Evolutionary conservation across 64 coral and sea anemone species (phyloP).

Genomic region (Montipora capricornis): DNA sequence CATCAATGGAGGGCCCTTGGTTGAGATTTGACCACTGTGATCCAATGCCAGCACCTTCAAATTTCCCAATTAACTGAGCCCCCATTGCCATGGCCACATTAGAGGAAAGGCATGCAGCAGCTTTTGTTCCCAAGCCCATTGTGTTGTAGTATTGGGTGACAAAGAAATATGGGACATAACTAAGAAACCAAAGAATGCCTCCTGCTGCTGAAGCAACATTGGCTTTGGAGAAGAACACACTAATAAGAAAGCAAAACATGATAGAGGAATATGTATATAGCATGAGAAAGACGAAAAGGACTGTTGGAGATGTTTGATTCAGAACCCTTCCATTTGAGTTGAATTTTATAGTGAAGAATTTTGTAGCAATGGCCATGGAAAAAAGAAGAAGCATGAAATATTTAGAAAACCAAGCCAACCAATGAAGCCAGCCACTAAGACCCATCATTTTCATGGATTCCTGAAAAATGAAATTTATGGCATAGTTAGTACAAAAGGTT

Average conservation of each 20-base stretch:
- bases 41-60: constrained; percentile 91
- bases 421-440: constrained; percentile 89
- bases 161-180: constrained; percentile 91
- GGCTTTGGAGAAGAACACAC: constrained; percentile 98
- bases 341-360: constrained; percentile 89
- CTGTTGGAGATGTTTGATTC: constrained; percentile 71
- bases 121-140: constrained; percentile 80
- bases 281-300: constrained; percentile 91
- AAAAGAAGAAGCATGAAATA: constrained; percentile 80
- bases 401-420: constrained; percentile 92
- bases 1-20: constrained; percentile 90
- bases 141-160: constrained; percentile 83
- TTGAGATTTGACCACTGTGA: constrained; percentile 91
- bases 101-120: constrained; percentile 76
- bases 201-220: constrained; percentile 89
- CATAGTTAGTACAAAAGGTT: too few relatives aligned
- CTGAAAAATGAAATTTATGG: constrained; percentile 33
- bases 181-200: constrained; percentile 89
- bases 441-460: constrained; percentile 99
- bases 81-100: constrained; percentile 91
- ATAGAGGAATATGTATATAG: constrained; percentile 86
- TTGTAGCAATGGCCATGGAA: constrained; percentile 70
- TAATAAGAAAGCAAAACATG: constrained; percentile 97
- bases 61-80: constrained; percentile 89
- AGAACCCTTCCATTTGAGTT: constrained; percentile 89